These are phyloP conservation scores for Micronycteris hirsuta DNA, from an alignment of 2,113 vertebrate genomes.

Conservation along the genomic window DNA sequence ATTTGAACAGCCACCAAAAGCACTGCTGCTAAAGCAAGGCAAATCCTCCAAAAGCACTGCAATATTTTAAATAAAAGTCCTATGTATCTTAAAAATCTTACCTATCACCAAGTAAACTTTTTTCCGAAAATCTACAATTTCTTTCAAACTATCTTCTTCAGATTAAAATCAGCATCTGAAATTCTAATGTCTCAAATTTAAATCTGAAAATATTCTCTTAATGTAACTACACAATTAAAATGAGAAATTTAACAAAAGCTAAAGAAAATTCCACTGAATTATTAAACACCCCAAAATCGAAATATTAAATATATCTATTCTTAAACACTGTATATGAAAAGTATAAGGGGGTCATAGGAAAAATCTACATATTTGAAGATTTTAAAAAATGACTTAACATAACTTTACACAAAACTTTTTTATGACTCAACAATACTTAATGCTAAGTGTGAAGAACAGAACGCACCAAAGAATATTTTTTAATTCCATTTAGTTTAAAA, in stretches of 20 bases:
- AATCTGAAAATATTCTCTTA: background rate
- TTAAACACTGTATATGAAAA: background rate
- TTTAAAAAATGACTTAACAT: background rate
- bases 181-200: background rate
- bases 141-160: background rate
- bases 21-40: background rate
- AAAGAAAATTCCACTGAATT: background rate
- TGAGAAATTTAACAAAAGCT: background rate
- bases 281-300: background rate
- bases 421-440: slow-evolving; percentile 38
- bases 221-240: background rate
- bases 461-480: background rate
- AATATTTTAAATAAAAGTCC: background rate
- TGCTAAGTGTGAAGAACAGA: slow-evolving; percentile 16
- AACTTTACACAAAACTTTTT: slow-evolving; percentile 55
- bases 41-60: background rate
- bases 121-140: background rate
- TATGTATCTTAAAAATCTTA: background rate
- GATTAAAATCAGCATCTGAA: background rate
- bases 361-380: background rate
- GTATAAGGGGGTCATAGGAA: background rate
- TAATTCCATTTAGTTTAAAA: background rate
- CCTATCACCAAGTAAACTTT: background rate
- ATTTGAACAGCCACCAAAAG: slow-evolving; percentile 8
- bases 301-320: background rate